These are phyloP conservation scores for Callipepla californica DNA, from an alignment of 2,113 vertebrate genomes.

Conservation along the genomic window DNA sequence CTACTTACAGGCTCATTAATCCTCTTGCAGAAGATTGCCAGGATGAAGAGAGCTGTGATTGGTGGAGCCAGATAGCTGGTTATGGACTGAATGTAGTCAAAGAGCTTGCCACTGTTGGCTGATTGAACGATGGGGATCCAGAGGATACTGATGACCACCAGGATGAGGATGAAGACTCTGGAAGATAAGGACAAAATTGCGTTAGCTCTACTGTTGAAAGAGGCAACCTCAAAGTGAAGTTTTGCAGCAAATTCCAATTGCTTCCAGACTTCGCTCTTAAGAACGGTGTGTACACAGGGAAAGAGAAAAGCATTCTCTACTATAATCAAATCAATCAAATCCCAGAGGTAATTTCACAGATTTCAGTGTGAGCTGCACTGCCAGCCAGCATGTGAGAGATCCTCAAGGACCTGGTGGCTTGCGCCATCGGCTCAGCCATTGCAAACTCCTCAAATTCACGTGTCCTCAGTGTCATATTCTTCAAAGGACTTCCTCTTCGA, in stretches of 20 bases:
- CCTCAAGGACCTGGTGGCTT: background rate
- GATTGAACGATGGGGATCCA: constrained; percentile 96
- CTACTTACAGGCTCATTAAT: constrained; percentile 90
- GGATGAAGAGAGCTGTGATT: constrained; percentile 90
- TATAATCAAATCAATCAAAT: background rate
- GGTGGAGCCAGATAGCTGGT: constrained; percentile 93
- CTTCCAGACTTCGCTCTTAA: background rate
- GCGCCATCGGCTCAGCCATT: background rate
- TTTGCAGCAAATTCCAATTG: background rate
- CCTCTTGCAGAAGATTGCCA: constrained; percentile 94
- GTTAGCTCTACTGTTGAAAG: background rate
- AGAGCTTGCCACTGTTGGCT: constrained; percentile 93
- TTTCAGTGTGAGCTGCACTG: background rate
- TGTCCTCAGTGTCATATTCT: background rate
- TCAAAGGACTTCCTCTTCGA: background rate
- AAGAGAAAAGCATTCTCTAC: background rate
- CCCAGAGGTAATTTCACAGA: background rate
- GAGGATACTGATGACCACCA: constrained; percentile 89
- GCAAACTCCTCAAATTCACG: background rate
- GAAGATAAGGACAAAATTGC: background rate
- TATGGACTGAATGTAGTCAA: constrained; percentile 94
- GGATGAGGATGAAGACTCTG: constrained; percentile 89
- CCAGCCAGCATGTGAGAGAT: background rate
- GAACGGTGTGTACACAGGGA: background rate
- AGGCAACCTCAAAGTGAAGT: background rate